Evolutionary conservation across 2,888 invertebrate genomes (phyloP), one percentile per base, ranked within the genome.

Genomic region (Malacosoma neustria): DNA sequence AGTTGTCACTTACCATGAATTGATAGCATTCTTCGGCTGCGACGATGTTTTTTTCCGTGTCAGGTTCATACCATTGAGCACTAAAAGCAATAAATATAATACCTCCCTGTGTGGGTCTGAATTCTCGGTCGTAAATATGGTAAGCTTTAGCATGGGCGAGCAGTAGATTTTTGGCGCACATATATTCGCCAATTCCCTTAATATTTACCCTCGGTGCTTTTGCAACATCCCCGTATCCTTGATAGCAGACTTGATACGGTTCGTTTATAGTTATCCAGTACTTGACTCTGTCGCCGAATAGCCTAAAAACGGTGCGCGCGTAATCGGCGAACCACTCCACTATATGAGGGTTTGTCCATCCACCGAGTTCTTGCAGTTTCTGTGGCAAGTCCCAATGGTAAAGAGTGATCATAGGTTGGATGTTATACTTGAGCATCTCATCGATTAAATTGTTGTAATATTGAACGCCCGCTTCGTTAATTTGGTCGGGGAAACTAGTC

Each of bases 141-240:
- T 88, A 88, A 1, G 77, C 87, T 51, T 71, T 79, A 0, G 89
- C 88, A 54, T 93, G 91, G 0, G 91, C 89, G 49, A 88, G 85
- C 1, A 92, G 61, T 35, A 89, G 54, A 54, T 90, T 89, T 51
- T 91, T 90, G 0, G 82, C 84, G 37, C 89, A 90, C 1, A 86
- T 51, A 54, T 91, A 92, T 14, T 74, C 68, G 0, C 82, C 88
- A 14, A 77, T 62, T 1, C 87, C 88, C 0, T 84, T 82, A 12
- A 36, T 36, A 7, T 12, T 63, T 59, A 37, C 84, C 72, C 14
- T 11, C 7, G 30, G 36, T 12, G 31, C 32, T 14, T 22, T 22
- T 22, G 9, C 22, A 5, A 22, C 22, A 22, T 22, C 22, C 22
- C 80, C 84, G 51, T 89, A 90, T 0, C 84, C 87, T 1, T 51